Evolutionary conservation across 2,888 invertebrate species (phyloP).

Genomic region (Pristionchus arcanus): DNA sequence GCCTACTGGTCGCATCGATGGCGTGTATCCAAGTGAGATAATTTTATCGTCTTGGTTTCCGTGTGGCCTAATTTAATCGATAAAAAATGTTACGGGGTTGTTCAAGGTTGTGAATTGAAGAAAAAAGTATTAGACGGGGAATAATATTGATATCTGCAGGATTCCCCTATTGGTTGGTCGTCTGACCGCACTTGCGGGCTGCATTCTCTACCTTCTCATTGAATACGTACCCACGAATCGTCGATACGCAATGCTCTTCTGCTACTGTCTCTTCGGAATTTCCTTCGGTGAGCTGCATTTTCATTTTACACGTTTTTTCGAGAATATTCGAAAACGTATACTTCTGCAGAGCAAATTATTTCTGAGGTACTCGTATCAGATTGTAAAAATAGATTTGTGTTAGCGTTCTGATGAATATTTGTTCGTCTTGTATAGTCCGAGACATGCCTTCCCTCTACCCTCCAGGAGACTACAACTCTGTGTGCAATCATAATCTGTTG

Average conservation of each 20-base stretch:
- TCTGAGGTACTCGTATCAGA: neutral
- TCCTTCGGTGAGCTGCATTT: slow-evolving; percentile 4
- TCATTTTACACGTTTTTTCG: neutral
- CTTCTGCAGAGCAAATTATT: neutral
- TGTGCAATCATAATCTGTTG: neutral
- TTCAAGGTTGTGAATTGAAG: too few relatives aligned
- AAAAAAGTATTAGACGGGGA: too few relatives aligned
- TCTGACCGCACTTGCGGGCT: slow-evolving; percentile 17
- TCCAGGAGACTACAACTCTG: neutral
- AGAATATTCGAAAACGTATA: neutral
- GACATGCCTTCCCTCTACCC: neutral
- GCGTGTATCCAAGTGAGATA: slow-evolving; percentile 15
- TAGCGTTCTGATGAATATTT: neutral
- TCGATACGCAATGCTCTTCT: slow-evolving; percentile 56
- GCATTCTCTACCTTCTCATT: slow-evolving; percentile 53
- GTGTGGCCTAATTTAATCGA: too few relatives aligned
- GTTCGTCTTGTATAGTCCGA: neutral
- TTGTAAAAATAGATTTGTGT: neutral
- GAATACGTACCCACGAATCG: slow-evolving; percentile 46
- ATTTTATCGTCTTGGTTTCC: neutral
- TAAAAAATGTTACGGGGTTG: neutral
- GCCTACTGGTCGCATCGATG: slow-evolving; percentile 64
- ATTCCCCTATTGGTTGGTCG: slow-evolving; percentile 46
- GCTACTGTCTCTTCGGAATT: slow-evolving; percentile 54
- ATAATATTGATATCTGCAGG: neutral